Evolutionary conservation across 2,797 vertebrate genomes (phyloP).

Genomic region (Philypnodon macrostomus): DNA sequence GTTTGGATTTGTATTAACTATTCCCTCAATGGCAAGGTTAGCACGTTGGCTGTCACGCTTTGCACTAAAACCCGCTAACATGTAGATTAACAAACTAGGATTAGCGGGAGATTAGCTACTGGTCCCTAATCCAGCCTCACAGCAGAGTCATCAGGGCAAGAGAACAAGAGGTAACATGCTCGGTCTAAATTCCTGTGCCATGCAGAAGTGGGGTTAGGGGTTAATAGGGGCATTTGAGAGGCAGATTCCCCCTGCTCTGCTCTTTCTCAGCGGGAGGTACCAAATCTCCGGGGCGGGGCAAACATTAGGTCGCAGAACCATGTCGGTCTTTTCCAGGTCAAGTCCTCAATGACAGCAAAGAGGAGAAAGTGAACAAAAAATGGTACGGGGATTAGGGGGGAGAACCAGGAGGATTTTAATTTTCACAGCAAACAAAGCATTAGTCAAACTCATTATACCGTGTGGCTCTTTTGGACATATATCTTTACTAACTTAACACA

Average conservation of each 20-base stretch:
- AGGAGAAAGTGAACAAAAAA: constrained; percentile 31
- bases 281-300: constrained; percentile 33
- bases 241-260: constrained; percentile 22
- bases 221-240: constrained; percentile 24
- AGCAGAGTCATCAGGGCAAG: constrained; percentile 11
- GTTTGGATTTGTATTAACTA: constrained; percentile 14
- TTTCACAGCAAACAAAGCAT: constrained; percentile 10
- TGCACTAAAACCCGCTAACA: constrained; percentile 36
- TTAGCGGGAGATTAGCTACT: constrained; percentile 66
- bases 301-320: constrained; percentile 40
- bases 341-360: constrained; percentile 21
- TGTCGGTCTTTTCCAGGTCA: constrained; percentile 55
- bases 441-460: constrained; percentile 3
- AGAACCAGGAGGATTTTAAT: constrained; percentile 4
- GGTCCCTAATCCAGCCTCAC: constrained; percentile 49
- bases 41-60: constrained; percentile 28
- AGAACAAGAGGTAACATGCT: constrained; percentile 6
- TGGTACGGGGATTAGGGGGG: constrained; percentile 20
- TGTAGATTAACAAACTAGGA: constrained; percentile 63
- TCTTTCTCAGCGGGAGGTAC: constrained; percentile 42
- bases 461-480: not conserved
- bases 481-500: not conserved
- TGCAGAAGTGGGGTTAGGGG: not conserved
- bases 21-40: constrained; percentile 24
- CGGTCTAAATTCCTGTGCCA: not conserved